Evolutionary conservation across 1,140 invertebrate genomes (phyloP), one percentile per base, ranked within the genome.

Genomic region (Drosophila sechellia): DNA sequence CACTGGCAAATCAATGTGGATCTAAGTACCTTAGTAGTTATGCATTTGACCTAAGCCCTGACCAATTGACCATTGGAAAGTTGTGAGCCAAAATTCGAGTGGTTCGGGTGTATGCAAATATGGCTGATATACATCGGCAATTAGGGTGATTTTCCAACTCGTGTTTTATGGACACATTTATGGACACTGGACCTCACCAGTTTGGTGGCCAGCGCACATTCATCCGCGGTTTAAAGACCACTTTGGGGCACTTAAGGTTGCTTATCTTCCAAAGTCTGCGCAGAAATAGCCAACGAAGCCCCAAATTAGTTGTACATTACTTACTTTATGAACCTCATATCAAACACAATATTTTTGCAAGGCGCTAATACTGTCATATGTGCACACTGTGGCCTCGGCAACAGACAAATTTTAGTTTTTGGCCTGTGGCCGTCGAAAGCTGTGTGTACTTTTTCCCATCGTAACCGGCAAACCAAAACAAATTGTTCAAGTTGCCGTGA

Each of bases 401-500:
- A 54, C 40, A 63, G 50, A 11, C 22, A 37, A 13, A 10, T n/a
- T 12, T 34, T 72, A n/a, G 12, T 8, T 22, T 49, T 35, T 4
- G 17, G n/a, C 10, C 3, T 5, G 27, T 3, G 31, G 22, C 25
- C 22, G 20, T 8, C 34, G 34, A 27, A 25, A 37, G 53, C 13
- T 60, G 65, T 52, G 69, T 71, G 53, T 37, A 35, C 22, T 17
- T 48, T 59, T 76, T 58, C 53, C 61, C 71, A 76, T 40, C 56
- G 12, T 22, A 76, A 61, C 53, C 34, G 35, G 53, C 77, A 58
- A 77, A 77, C 46, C 65, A 81, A 77, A 79, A 83, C 71, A 83
- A 86, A 71, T 86, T 78, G 79, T 78, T 87, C 45, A 75, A 87
- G 65, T 86, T 87, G 83, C 55, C 75, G 77, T 87, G 80, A 86